phyloP scores from a whole-genome alignment of 2,113 vertebrate genomes.

The Beaufortia kweichowensis region DNA sequence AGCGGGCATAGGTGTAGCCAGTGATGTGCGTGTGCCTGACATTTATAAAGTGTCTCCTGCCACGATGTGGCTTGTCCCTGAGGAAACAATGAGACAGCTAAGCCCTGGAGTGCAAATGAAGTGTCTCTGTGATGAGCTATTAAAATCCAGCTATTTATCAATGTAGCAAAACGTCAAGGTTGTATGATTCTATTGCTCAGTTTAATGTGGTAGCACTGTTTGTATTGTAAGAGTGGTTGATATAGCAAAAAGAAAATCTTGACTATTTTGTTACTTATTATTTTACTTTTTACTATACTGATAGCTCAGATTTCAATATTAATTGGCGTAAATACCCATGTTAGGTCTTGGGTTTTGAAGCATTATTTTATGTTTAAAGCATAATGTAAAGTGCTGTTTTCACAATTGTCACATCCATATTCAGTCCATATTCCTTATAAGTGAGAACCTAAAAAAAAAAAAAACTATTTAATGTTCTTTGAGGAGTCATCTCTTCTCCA shows the following conservation, averaged over 20 bases:
- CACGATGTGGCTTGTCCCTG: constrained; percentile 47
- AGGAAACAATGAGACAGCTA: constrained; percentile 15
- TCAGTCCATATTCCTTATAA: too few species aligned
- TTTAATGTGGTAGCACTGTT: neutral
- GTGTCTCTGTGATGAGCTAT: constrained; percentile 29
- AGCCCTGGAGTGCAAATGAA: constrained; percentile 37
- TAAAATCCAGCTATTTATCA: neutral
- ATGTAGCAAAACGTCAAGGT: neutral
- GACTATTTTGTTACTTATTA: neutral
- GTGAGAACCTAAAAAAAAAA: too few species aligned
- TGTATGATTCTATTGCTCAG: neutral
- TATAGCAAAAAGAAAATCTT: neutral
- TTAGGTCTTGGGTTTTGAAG: too few species aligned
- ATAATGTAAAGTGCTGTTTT: too few species aligned
- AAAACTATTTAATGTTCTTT: too few species aligned
- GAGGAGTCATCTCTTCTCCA: too few species aligned
- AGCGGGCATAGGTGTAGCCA: constrained; percentile 14
- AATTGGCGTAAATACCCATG: too few species aligned
- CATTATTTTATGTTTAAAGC: too few species aligned
- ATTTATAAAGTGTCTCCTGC: constrained; percentile 64
- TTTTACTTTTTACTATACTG: too few species aligned
- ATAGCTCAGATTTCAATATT: too few species aligned
- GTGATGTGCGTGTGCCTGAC: constrained; percentile 68
- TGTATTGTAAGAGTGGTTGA: neutral
- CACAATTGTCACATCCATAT: too few species aligned